Evolutionary conservation across 2,888 invertebrate genomes (phyloP), one percentile per base, ranked within the genome.

Genomic region (Eupithecia vulgata): DNA sequence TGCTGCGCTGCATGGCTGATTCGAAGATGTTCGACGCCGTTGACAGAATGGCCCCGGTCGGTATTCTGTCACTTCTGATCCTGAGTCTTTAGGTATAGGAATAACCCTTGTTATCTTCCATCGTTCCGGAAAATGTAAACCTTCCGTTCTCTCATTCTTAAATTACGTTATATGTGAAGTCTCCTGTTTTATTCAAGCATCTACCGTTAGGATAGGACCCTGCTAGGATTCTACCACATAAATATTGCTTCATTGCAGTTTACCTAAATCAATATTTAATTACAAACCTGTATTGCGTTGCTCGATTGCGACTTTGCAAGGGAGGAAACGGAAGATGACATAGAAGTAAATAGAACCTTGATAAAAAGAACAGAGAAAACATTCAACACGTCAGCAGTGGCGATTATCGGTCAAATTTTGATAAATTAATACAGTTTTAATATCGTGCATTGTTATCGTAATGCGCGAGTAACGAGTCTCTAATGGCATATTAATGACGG

Each of bases 341-440:
- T 52, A 10, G 48, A 52, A 21, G 21, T 25, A 21, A 1, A 52
- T 21, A 45, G 45, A 5, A 21, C 10, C 10, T 25, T 12, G 52
- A 12, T 25, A 5, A 57, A 57, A 52, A 21, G 0, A 12, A 21
- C 1, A 52, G n/a, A 21, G 2, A 21, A 21, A 52, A 21, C n/a
- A 52, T 21, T 57, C 13, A 57, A 25, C 57, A 69, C 72, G 70
- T 68, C 75, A 70, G n/a, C 65, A 66, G 59, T 17, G 61, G 62
- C 21, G 70, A 75, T 79, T 87, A 86, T 87, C 85, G 83, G 84
- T 82, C 84, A 81, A 71, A 72, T 72, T 64, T 80, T 81, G 85
- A 85, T 86, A 84, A 82, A 87, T 87, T 88, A 90, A 88, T 87
- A 84, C 80, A 81, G 79, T 87, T 88, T 88, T 87, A 88, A 88